Percentiles rank a stretch among this genome's conserved stretches.
Evolutionary conservation across 2,797 vertebrate species (phyloP).

Genomic region (Acrossocheilus fasciatus): DNA sequence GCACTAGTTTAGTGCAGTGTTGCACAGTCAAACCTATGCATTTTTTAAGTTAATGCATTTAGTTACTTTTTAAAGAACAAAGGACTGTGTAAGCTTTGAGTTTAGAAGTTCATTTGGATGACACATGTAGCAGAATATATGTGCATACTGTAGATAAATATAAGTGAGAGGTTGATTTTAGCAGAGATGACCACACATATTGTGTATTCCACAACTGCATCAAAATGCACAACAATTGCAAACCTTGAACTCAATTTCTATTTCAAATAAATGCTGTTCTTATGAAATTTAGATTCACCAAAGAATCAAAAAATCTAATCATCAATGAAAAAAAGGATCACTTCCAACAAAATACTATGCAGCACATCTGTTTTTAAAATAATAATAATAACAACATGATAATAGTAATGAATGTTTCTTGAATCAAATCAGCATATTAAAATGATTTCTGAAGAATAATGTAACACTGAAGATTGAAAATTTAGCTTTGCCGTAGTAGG

Average conservation of each 20-base stretch:
- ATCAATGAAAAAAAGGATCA: neutral
- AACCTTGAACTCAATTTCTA: neutral
- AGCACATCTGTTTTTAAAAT: too few species aligned
- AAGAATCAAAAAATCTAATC: neutral
- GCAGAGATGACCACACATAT: neutral
- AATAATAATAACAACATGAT: neutral
- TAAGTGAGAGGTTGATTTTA: neutral
- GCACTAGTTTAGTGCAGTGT: neutral
- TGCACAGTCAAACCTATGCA: neutral
- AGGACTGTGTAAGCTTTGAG: neutral
- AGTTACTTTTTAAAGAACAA: neutral
- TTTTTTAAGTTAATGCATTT: neutral
- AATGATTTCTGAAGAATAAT: neutral
- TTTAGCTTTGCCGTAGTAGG: neutral
- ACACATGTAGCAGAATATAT: neutral
- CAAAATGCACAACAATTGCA: neutral
- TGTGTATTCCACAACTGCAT: neutral
- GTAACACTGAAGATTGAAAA: neutral
- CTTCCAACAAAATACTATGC: neutral
- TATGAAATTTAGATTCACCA: neutral
- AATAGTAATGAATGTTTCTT: too few species aligned
- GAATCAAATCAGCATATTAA: neutral
- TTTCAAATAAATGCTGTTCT: neutral
- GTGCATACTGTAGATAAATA: neutral
- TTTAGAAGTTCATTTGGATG: conserved; percentile 1